phyloP scores from a whole-genome alignment of 2,888 invertebrate species.

The Phengaris arion region DNA sequence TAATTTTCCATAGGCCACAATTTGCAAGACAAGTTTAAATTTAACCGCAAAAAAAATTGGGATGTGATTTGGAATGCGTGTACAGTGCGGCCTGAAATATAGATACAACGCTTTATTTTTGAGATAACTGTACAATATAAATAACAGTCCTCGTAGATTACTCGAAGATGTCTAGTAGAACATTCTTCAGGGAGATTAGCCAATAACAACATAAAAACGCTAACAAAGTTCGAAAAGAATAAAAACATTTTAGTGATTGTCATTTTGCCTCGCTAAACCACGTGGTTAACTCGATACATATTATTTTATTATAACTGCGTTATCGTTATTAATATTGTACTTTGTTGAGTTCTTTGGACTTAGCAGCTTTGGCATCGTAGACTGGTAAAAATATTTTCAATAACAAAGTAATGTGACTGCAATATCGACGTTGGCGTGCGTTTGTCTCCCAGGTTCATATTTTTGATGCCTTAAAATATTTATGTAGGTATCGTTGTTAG shows the following conservation, averaged over 20 bases:
- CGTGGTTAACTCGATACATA: neutral
- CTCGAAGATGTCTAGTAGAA: too few relatives aligned
- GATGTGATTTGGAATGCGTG: too few relatives aligned
- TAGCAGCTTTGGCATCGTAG: neutral
- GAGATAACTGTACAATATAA: neutral
- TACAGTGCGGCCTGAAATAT: neutral
- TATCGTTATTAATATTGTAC: too few relatives aligned
- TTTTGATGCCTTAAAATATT: constrained; percentile 28
- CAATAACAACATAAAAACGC: too few relatives aligned
- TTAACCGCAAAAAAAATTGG: too few relatives aligned
- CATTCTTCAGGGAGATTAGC: too few relatives aligned
- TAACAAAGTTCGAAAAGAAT: too few relatives aligned
- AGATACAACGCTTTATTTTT: neutral
- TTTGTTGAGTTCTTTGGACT: neutral
- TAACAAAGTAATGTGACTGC: neutral
- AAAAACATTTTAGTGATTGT: too few relatives aligned
- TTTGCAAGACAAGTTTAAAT: neutral
- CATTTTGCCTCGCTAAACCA: too few relatives aligned
- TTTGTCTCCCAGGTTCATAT: constrained; percentile 18
- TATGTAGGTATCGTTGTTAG: constrained; percentile 27
- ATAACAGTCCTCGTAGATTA: constrained; percentile 10
- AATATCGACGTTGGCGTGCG: neutral
- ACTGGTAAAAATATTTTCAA: neutral
- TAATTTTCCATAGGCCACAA: neutral
- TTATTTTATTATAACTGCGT: neutral